Base-by-base conservation (phyloP, 2,797 vertebrate genomes). In the Gymnoscopelus braueri region DNA sequence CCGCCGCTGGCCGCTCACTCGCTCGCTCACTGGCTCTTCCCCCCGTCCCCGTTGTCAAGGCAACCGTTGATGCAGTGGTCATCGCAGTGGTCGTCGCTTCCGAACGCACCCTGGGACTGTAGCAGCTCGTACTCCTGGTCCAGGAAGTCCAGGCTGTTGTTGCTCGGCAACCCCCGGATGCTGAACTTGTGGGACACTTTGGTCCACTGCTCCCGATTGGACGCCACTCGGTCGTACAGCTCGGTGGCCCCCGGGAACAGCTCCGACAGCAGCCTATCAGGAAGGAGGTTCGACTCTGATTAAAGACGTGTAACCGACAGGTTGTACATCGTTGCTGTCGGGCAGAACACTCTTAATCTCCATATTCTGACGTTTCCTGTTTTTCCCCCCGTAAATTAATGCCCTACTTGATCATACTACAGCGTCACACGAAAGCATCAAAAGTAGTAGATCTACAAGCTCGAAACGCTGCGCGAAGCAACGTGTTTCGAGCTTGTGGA, bases 161-260 rank as follows among this genome's bases (percentile, higher is more conserved):
- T 97, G 85, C 97, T 99, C 2, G 98, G 98, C 85, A 99, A 90
- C 10, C 98, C 98, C 0, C 97, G 93, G 86, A 98, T 96, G 87
- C 96, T 98, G 95, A 98, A 99, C 77, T 98, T 99, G 91, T 99
- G 96, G 11, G 97, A 98, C 52, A 99, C 97, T 85, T 97, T 97
- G 71, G 95, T 96, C 98, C 98, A 99, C 87, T 98, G 97, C 88
- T 97, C 97, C 8, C 96, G 92, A 88, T 99, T 99, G 48, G 96
- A 95, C 11, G 96, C 94, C 83, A 99, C 98, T 0, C 96, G 87
- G 83, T 97, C 96, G 0, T 97, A 98, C 44, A 98, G 94, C 88
- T 97, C 96, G 0, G 94, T 78, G 0, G 97, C 94, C 51, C 90
- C 92, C 0, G 97, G 98, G 80, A 98, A 95, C 69, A 98, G 91